phyloP scores from a whole-genome alignment of 2,797 vertebrate species.

The Lagodon rhomboides region DNA sequence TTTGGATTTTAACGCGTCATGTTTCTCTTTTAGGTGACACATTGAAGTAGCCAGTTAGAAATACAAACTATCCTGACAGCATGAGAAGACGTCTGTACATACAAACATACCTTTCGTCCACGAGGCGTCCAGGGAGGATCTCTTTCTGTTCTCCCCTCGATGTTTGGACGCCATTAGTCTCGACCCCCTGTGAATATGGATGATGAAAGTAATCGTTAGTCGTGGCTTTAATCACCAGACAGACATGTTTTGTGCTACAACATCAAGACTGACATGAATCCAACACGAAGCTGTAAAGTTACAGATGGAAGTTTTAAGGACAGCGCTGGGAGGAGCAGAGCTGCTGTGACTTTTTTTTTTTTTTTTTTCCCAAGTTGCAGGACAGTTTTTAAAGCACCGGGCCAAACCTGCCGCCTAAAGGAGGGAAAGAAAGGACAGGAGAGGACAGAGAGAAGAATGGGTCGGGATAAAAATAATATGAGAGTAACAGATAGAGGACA shows the following conservation, averaged over 20 bases:
- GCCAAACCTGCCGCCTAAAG: constrained; percentile 51
- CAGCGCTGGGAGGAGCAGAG: constrained; percentile 9
- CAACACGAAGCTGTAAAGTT: neutral
- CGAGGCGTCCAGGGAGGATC: too few relatives aligned
- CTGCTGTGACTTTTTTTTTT: constrained; percentile 13
- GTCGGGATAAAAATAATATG: constrained; percentile 77
- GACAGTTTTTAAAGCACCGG: constrained; percentile 30
- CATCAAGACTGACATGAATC: too few relatives aligned
- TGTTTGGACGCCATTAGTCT: too few relatives aligned
- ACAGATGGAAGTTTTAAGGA: constrained; percentile 41
- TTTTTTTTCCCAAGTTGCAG: constrained; percentile 51
- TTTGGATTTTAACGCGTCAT: too few relatives aligned
- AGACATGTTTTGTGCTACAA: neutral
- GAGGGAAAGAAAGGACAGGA: constrained; percentile 61
- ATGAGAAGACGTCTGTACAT: too few relatives aligned
- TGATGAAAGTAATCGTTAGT: neutral
- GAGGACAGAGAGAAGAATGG: constrained; percentile 74
- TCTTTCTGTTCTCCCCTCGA: too few relatives aligned
- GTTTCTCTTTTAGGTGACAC: too few relatives aligned
- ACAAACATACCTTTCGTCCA: too few relatives aligned
- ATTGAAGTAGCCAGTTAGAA: too few relatives aligned
- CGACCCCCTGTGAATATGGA: too few relatives aligned
- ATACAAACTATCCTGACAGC: too few relatives aligned
- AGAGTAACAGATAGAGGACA: constrained; percentile 74
- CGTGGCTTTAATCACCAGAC: neutral